A percentile compares a stretch with the other conserved stretches of the same genome.
Conservation (phyloP, 1,140 invertebrate species). For the Formica selysi region DNA sequence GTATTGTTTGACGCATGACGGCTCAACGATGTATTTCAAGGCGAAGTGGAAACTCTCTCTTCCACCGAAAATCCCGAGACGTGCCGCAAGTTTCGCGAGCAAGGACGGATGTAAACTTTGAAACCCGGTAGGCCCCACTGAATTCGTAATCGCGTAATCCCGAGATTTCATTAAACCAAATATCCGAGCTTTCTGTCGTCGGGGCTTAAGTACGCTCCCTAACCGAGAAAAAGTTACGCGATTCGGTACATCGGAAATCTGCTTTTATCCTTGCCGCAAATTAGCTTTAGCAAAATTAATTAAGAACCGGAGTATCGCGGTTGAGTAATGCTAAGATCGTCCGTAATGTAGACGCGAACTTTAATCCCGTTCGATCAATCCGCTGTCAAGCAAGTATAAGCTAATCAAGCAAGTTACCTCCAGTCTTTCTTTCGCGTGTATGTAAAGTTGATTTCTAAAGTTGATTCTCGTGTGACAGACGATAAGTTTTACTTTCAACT, state of each 20-base stretch:
- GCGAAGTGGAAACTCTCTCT: slow-evolving; percentile 55
- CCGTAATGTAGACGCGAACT: slow-evolving; percentile 74
- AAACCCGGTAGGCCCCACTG: slow-evolving; percentile 72
- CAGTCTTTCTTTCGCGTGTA: neutral
- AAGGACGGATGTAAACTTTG: slow-evolving; percentile 78
- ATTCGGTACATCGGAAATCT: slow-evolving; percentile 73
- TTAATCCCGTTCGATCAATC: slow-evolving; percentile 81
- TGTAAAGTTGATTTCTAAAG: slow-evolving; percentile 51
- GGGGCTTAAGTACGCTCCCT: slow-evolving; percentile 73
- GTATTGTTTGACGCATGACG: slow-evolving; percentile 36
- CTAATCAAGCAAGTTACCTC: slow-evolving; percentile 39
- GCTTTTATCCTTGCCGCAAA: slow-evolving; percentile 79
- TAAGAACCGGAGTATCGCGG: slow-evolving; percentile 74
- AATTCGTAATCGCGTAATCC: slow-evolving; percentile 71
- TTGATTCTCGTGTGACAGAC: slow-evolving; percentile 30
- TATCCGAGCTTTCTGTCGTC: slow-evolving; percentile 72
- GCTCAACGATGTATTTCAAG: slow-evolving; percentile 29
- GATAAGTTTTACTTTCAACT: slow-evolving; percentile 22
- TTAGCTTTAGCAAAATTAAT: slow-evolving; percentile 84
- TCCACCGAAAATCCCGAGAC: slow-evolving; percentile 49
- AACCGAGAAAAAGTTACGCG: slow-evolving; percentile 77
- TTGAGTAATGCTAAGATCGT: slow-evolving; percentile 73
- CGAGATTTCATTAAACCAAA: slow-evolving; percentile 76
- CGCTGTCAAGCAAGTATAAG: slow-evolving; percentile 33
- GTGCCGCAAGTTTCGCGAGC: slow-evolving; percentile 60